Evolutionary conservation across 2,113 vertebrate species (phyloP).

Genomic region (Myotis yumanensis): DNA sequence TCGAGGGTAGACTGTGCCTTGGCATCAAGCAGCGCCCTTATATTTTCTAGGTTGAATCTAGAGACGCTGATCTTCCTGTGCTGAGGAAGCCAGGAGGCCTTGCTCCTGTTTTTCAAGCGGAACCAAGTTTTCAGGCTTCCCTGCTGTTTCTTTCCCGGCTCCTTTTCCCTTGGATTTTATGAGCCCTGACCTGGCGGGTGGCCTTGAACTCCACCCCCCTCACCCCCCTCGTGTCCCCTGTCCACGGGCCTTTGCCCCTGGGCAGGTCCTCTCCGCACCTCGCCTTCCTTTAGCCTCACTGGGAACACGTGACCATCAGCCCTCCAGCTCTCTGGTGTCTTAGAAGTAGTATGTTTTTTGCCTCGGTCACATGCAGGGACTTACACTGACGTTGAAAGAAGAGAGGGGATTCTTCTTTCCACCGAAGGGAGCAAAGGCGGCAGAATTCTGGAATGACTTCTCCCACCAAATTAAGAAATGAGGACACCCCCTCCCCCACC

Average conservation of each 20-base stretch:
- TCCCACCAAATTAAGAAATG: background rate
- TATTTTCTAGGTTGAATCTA: background rate
- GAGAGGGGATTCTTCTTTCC: background rate
- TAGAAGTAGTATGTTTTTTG: background rate
- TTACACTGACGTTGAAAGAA: background rate
- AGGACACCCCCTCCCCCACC: background rate
- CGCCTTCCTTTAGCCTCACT: accelerated
- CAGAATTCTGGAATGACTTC: background rate
- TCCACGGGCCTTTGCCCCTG: accelerated
- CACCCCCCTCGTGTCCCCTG: accelerated
- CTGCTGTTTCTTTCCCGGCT: background rate
- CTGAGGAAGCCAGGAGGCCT: background rate
- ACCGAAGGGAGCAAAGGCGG: background rate
- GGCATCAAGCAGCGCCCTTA: background rate
- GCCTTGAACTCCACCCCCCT: no score
- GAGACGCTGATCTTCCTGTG: conserved; percentile 35
- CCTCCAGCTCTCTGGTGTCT: background rate
- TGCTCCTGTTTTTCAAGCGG: background rate
- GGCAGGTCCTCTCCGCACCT: accelerated
- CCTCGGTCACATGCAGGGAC: background rate
- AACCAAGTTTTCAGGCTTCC: background rate
- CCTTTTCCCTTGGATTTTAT: background rate
- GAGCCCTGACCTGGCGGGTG: background rate
- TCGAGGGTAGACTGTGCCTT: background rate
- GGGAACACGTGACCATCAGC: background rate